Evolutionary conservation across 1,140 invertebrate species (phyloP), one percentile per base, ranked within the genome.

Genomic region (Glossosoma conforme): DNA sequence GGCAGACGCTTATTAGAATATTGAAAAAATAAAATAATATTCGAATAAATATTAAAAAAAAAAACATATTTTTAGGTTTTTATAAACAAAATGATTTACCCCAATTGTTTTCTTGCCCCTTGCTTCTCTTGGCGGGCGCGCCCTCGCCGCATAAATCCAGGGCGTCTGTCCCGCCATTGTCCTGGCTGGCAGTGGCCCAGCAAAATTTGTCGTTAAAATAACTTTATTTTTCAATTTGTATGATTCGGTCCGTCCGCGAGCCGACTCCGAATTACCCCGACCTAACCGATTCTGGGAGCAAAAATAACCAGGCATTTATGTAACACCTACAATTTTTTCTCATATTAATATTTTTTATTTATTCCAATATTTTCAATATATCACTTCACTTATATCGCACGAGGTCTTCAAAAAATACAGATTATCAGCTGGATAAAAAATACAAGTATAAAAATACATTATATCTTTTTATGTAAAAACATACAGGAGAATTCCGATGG

Each of bases 171-270:
- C 5, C 15, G 5, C 2, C 21, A n/a, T 38, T 9, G n/a, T 40
- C 44, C 21, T 36, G 18, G 15, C 43, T 52, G 50, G 50, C 50
- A 52, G 22, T 45, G 33, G 32, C 42, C 50, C 50, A 52, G 50
- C 49, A 17, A 52, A 52, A 40, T 52, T 37, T 44, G 50, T 45
- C 50, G 42, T 52, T 40, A 52, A 52, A 45, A 52, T 52, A 45
- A 52, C 42, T 52, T 52, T 52, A 52, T 52, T 52, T 52, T 52
- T 52, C 50, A 52, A 52, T 52, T 52, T 46, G 50, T 45, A 52
- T 52, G 50, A 52, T 52, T 44, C 46, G 32, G 25, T 17, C 42
- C 35, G 3, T 33, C 32, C 11, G 11, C 32, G 3, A 33, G 15
- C 3, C n/a, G n/a, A n/a, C n/a, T n/a, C n/a, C n/a, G n/a, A n/a